Evolutionary conservation across 2,797 vertebrate species (phyloP).

Genomic region (Petrocephalus sullivani): DNA sequence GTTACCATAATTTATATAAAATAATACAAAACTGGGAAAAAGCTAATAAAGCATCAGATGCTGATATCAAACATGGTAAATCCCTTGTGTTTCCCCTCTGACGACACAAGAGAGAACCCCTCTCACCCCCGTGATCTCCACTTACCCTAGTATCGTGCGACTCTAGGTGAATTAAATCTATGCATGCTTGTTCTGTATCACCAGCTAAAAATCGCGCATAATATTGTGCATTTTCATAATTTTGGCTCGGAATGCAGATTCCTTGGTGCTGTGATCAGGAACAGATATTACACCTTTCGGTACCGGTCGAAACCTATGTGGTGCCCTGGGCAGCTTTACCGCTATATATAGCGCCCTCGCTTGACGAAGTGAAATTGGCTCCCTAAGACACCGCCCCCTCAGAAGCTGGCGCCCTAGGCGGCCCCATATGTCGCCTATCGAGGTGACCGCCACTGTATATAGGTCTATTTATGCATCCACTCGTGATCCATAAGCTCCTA

Average conservation of each 20-base stretch:
- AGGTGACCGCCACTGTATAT: neutral
- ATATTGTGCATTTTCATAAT: neutral
- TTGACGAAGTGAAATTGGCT: neutral
- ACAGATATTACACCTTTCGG: neutral
- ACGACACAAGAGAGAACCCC: neutral
- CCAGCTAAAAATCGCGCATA: neutral
- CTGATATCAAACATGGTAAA: neutral
- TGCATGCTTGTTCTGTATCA: neutral
- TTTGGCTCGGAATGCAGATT: neutral
- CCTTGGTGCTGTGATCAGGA: neutral
- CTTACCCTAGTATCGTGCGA: neutral
- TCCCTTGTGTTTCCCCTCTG: neutral
- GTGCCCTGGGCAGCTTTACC: neutral
- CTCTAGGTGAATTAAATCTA: neutral
- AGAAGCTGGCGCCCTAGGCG: neutral
- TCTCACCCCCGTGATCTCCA: neutral
- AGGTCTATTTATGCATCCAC: neutral
- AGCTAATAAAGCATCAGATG: neutral
- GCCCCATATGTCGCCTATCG: neutral
- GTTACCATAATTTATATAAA: neutral
- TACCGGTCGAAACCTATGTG: neutral
- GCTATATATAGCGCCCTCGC: neutral
- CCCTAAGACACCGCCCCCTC: neutral
- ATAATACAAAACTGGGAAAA: neutral
- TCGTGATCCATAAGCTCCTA: neutral